phyloP scores from a whole-genome alignment of 2,113 vertebrate species.

The Noctilio leporinus region DNA sequence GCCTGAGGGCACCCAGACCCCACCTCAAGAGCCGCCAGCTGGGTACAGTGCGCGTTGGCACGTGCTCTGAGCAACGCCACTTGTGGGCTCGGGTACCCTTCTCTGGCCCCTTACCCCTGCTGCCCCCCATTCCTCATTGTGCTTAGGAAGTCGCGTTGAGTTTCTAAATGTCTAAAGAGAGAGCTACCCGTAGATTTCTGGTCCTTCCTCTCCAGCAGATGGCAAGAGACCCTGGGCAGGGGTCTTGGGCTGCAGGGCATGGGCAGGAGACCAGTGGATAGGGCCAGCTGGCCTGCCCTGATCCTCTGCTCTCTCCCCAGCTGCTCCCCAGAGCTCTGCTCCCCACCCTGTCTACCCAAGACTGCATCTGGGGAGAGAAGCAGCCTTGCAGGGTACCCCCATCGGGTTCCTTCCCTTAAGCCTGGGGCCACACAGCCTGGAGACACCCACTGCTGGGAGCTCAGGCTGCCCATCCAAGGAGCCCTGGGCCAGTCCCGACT shows the following conservation, averaged over 20 bases:
- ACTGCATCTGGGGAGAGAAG: neutral
- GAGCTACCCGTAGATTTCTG: slow-evolving; percentile 69
- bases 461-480: neutral
- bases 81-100: slow-evolving; percentile 79
- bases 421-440: neutral
- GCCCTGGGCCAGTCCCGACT: neutral
- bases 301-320: neutral
- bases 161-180: slow-evolving; percentile 75
- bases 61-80: slow-evolving; percentile 71
- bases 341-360: neutral
- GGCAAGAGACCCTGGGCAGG: slow-evolving; percentile 66
- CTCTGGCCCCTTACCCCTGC: neutral
- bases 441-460: no score
- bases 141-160: slow-evolving; percentile 81
- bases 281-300: slow-evolving; percentile 70
- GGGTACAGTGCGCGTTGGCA: slow-evolving; percentile 42
- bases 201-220: slow-evolving; percentile 68
- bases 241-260: slow-evolving; percentile 59
- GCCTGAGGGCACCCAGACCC: neutral
- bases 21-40: neutral
- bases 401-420: neutral
- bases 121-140: slow-evolving; percentile 76
- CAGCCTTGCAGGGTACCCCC: neutral
- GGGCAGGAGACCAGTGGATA: slow-evolving; percentile 41
- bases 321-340: neutral